Evolutionary conservation across 2,888 invertebrate genomes (phyloP).

Genomic region (Drepana falcataria): DNA sequence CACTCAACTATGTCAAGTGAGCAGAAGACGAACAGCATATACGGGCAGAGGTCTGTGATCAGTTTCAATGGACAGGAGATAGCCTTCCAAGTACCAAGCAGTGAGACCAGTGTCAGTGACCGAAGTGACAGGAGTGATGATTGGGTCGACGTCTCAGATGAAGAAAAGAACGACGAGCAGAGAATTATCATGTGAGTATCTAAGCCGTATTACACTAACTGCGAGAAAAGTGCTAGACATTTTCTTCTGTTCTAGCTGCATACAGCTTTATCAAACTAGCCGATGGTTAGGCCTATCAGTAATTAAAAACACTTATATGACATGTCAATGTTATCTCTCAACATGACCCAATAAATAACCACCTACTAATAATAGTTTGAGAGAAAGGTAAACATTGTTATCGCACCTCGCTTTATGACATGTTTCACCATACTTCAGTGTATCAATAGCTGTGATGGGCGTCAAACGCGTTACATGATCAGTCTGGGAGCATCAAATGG

Average conservation of each 20-base stretch:
- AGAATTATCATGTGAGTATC: constrained; percentile 79
- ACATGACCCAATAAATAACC: constrained; percentile 32
- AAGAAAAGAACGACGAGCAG: constrained; percentile 69
- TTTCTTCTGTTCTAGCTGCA: too few relatives aligned
- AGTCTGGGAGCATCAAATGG: constrained; percentile 23
- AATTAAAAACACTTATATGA: neutral
- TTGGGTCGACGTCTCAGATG: constrained; percentile 82
- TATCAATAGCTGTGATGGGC: constrained; percentile 19
- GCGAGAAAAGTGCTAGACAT: neutral
- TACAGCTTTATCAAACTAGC: neutral
- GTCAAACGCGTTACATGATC: constrained; percentile 12
- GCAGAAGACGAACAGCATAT: constrained; percentile 80
- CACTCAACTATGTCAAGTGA: constrained; percentile 79
- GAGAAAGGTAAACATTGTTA: constrained; percentile 60
- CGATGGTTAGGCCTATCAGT: neutral
- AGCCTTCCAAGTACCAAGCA: constrained; percentile 74
- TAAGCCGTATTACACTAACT: neutral
- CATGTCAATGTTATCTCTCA: constrained; percentile 7
- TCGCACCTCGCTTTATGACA: constrained; percentile 42
- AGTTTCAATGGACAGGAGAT: constrained; percentile 73
- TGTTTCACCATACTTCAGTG: constrained; percentile 35
- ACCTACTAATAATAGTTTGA: constrained; percentile 38
- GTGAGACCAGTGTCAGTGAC: constrained; percentile 79
- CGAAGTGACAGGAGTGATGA: constrained; percentile 81
- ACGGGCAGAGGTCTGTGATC: constrained; percentile 73